These are phyloP conservation scores for Sphecodes monilicornis DNA, from an alignment of 2,888 invertebrate species.

Conservation along the genomic window DNA sequence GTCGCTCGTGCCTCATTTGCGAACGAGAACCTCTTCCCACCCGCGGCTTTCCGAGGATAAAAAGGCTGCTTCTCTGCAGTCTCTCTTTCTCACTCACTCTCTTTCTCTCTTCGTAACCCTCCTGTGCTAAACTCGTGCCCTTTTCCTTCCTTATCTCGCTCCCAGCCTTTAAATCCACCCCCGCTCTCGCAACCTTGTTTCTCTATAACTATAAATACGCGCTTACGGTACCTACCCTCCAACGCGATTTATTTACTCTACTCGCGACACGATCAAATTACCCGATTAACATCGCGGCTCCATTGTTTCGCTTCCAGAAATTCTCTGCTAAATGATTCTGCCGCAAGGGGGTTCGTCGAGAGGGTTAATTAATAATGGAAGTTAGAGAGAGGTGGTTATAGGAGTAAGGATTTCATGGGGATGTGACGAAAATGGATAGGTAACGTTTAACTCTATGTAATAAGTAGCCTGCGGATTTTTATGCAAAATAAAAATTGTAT, in stretches of 20 bases:
- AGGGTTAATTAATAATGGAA: neutral
- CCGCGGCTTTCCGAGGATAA: constrained; percentile 49
- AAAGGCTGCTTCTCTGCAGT: constrained; percentile 46
- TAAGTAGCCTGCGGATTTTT: no score
- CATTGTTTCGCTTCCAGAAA: constrained; percentile 4
- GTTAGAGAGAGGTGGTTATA: neutral
- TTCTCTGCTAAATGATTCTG: neutral
- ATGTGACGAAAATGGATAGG: neutral
- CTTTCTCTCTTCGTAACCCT: constrained; percentile 19
- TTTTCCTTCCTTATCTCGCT: constrained; percentile 25
- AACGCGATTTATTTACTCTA: constrained; percentile 38
- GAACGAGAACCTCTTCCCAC: constrained; percentile 63
- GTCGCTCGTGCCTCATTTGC: constrained; percentile 74
- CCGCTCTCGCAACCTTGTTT: neutral
- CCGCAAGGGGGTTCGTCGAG: neutral
- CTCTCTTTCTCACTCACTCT: neutral
- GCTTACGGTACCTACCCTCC: constrained; percentile 8
- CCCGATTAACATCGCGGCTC: constrained; percentile 15
- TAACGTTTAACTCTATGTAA: neutral
- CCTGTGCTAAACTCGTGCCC: neutral
- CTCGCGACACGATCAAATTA: constrained; percentile 27
- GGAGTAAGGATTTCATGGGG: neutral
- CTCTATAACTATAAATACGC: constrained; percentile 45
- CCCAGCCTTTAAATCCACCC: neutral
- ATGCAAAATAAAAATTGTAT: no score